Evolutionary conservation across 2,797 vertebrate species (phyloP).

Genomic region (Buceros bicornis): DNA sequence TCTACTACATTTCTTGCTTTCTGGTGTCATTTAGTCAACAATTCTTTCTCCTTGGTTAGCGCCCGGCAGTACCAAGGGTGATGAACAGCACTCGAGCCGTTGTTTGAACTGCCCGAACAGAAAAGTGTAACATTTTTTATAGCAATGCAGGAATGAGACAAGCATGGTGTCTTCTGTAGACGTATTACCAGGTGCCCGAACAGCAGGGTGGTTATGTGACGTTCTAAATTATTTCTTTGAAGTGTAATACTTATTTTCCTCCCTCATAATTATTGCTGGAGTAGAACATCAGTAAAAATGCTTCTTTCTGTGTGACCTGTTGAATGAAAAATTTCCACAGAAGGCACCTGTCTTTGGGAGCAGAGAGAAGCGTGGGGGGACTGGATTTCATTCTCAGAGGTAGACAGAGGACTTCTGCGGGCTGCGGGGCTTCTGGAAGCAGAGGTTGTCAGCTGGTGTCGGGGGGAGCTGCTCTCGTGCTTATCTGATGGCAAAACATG

Average conservation of each 20-base stretch:
- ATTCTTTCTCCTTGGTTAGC: neutral
- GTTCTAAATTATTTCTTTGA: neutral
- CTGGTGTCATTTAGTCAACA: constrained; percentile 7
- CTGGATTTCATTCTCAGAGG: constrained; percentile 24
- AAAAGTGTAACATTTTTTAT: neutral
- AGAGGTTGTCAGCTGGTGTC: constrained; percentile 32
- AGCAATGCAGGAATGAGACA: neutral
- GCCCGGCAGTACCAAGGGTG: neutral
- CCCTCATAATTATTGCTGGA: neutral
- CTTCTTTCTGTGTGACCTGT: neutral
- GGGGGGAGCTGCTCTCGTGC: constrained; percentile 37
- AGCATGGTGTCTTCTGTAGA: neutral
- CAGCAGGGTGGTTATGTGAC: neutral
- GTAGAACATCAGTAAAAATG: neutral
- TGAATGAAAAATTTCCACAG: constrained; percentile 6
- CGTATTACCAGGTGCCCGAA: neutral
- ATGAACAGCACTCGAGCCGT: neutral
- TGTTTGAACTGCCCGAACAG: neutral
- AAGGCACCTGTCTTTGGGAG: neutral
- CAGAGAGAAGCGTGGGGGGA: neutral
- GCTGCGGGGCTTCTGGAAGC: constrained; percentile 35
- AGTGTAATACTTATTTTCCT: neutral
- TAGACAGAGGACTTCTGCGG: neutral
- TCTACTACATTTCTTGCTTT: constrained; percentile 16
- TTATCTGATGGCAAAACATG: neutral